Percentiles rank a stretch among this genome's conserved stretches.
Conservation (phyloP, 1,140 invertebrate species). For the Meloidogyne exigua region DNA sequence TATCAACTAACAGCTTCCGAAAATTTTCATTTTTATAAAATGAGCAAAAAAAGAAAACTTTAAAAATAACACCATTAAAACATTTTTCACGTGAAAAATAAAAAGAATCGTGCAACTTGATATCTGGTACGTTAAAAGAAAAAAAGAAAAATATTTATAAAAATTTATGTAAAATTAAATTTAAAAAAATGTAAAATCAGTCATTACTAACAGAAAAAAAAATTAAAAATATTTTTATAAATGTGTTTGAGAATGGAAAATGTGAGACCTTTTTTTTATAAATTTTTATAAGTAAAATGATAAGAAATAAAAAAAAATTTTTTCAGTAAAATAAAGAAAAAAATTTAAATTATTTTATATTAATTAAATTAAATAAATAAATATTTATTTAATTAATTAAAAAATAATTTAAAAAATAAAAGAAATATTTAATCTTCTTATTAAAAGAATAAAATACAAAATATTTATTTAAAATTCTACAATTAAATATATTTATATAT, state of each 20-base stretch:
- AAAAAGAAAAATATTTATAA: neutral
- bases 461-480: no score
- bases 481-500: no score
- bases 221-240: neutral
- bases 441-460: no score
- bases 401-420: no score
- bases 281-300: no score
- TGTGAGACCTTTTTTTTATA: neutral
- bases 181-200: neutral
- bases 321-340: no score
- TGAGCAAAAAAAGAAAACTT: neutral
- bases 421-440: no score
- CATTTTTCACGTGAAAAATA: neutral
- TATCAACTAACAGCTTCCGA: neutral
- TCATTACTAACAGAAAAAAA: neutral
- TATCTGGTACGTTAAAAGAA: neutral
- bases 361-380: no score
- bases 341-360: no score
- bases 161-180: neutral
- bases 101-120: neutral
- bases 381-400: no score
- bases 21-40: neutral
- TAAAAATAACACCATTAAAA: neutral
- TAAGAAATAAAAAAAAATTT: no score
- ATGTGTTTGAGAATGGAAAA: slow-evolving; percentile 9